Conservation (phyloP, 2,888 invertebrate genomes). For the Tiliacea citrago region DNA sequence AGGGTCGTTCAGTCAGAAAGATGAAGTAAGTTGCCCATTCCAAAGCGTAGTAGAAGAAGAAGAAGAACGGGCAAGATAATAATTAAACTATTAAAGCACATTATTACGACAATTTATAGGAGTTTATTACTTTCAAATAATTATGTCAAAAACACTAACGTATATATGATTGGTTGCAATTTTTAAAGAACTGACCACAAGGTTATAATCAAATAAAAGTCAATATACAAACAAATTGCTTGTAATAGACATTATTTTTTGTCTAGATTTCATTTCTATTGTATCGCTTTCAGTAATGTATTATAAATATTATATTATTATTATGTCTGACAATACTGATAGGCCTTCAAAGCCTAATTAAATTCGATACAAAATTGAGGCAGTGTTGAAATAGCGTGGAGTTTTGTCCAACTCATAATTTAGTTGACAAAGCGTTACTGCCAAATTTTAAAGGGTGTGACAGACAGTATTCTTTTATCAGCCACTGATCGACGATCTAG, state of each 20-base stretch:
- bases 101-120: neutral
- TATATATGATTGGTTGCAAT: conserved; percentile 43
- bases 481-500: conserved; percentile 13
- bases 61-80: too few relatives aligned
- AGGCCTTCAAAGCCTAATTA: neutral
- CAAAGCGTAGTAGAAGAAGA: too few relatives aligned
- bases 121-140: conserved; percentile 35
- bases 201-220: conserved; percentile 46
- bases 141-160: conserved; percentile 19
- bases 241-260: conserved; percentile 30
- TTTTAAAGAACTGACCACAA: conserved; percentile 48
- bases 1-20: too few relatives aligned
- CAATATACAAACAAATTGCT: conserved; percentile 37
- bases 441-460: neutral
- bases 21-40: too few relatives aligned
- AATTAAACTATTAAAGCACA: too few relatives aligned
- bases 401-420: neutral
- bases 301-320: neutral
- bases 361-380: neutral
- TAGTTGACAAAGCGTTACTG: neutral
- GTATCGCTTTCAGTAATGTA: conserved; percentile 25
- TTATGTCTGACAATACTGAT: neutral
- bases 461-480: neutral
- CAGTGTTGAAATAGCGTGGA: neutral
- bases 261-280: conserved; percentile 43